Conservation (phyloP, 2,113 vertebrate species). For the Pelobates fuscus region DNA sequence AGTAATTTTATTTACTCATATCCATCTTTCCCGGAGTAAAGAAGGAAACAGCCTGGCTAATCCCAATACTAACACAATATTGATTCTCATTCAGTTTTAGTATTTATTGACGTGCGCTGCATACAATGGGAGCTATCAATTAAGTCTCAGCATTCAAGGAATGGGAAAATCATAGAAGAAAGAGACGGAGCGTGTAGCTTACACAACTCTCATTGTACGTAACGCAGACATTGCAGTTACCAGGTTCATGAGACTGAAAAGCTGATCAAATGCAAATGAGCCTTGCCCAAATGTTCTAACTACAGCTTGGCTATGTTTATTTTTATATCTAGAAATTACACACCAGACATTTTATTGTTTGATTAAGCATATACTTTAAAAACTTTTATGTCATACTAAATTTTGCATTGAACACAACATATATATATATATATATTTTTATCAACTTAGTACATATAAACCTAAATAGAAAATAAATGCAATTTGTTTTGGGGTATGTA, state of each 20-base stretch:
- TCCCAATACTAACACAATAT: slow-evolving; percentile 79
- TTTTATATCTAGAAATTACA: slow-evolving; percentile 34
- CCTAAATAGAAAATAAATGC: too few species aligned
- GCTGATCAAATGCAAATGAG: slow-evolving; percentile 63
- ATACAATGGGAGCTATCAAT: slow-evolving; percentile 74
- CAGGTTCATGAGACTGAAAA: slow-evolving; percentile 65
- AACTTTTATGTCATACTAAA: too few species aligned
- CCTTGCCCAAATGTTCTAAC: slow-evolving; percentile 69
- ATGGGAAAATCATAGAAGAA: slow-evolving; percentile 63
- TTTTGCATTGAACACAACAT: too few species aligned
- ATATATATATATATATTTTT: too few species aligned
- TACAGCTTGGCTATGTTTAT: slow-evolving; percentile 66
- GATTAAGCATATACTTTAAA: slow-evolving; percentile 29
- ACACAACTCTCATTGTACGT: slow-evolving; percentile 75
- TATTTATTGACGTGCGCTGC: slow-evolving; percentile 77
- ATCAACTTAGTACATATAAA: too few species aligned
- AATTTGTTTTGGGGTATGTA: too few species aligned
- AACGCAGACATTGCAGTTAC: slow-evolving; percentile 73
- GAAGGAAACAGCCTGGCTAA: slow-evolving; percentile 71
- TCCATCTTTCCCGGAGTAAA: slow-evolving; percentile 62
- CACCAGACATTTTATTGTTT: slow-evolving; percentile 26
- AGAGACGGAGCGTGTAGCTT: slow-evolving; percentile 69
- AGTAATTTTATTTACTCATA: slow-evolving; percentile 74
- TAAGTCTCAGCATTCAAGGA: slow-evolving; percentile 58
- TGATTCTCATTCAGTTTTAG: slow-evolving; percentile 74